A percentile compares a stretch with the other conserved stretches of the same genome.
Evolutionary conservation across 2,113 vertebrate genomes (phyloP).

Genomic region (Brachirus orientalis): DNA sequence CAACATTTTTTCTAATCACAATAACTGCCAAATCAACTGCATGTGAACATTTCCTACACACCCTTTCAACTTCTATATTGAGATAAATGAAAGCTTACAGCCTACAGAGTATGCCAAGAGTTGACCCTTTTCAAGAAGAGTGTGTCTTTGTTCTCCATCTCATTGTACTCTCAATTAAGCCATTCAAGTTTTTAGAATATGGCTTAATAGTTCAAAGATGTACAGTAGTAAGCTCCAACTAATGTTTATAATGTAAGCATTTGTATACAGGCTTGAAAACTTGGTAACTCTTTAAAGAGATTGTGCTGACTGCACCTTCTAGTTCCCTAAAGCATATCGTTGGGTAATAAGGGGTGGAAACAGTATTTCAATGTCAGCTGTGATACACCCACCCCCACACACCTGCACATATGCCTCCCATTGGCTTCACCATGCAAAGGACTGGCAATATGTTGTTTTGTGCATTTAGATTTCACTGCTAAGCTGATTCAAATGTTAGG

Average conservation of each 20-base stretch:
- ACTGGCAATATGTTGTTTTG: constrained; percentile 1
- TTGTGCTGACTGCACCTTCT: neutral
- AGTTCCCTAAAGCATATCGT: constrained; percentile 20
- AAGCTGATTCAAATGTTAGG: constrained; percentile 7
- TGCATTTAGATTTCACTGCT: constrained; percentile 4
- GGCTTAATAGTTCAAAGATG: constrained; percentile 38
- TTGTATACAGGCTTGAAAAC: neutral
- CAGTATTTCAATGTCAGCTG: constrained; percentile 19
- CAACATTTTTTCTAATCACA: constrained; percentile 10
- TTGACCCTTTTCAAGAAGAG: constrained; percentile 8
- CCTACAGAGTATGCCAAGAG: neutral
- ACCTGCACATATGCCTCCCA: neutral
- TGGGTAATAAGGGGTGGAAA: constrained; percentile 26
- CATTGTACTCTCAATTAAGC: too few relatives aligned
- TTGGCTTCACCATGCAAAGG: neutral
- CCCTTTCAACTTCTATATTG: constrained; percentile 10
- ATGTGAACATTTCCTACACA: constrained; percentile 11
- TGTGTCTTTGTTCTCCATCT: neutral
- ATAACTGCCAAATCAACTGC: constrained; percentile 10
- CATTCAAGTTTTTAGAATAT: constrained; percentile 27
- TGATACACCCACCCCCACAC: constrained; percentile 3
- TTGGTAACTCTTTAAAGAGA: neutral
- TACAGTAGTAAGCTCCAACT: neutral
- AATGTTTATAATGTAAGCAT: neutral
- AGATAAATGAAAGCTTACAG: constrained; percentile 13